Evolutionary conservation across 1,140 invertebrate species (phyloP), one percentile per base, ranked within the genome.

Genomic region (Zaprionus lachaisei): DNA sequence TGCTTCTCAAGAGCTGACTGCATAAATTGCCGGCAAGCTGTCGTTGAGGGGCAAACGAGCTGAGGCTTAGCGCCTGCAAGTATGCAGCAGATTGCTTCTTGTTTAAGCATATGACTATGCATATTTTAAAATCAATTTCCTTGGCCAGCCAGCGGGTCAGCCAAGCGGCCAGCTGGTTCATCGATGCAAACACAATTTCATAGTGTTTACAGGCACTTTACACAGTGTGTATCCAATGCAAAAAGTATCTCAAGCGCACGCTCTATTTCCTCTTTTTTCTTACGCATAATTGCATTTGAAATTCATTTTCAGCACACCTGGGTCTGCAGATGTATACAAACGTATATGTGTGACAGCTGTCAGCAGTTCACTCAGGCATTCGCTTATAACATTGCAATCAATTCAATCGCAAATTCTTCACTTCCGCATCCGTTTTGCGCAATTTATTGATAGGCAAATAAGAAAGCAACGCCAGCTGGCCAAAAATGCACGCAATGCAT

Each of bases 71-170:
- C 72, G 72, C 72, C 60, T 65, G 75, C 24, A 64, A 79, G 73
- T 62, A 68, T 76, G 71, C 47, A 68, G 74, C 71, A 83, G 61
- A 80, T 78, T 84, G 72, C 49, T 57, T 76, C 82, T 70, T 84
- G 84, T 72, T 83, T 57, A 37, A 76, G 85, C 84, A 89, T 80
- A 89, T 84, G 85, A 89, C 84, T 79, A 90, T 90, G 85, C 85
- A 89, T 90, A 89, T 90, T 90, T 85, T 85, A 81, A 70, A 72
- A 85, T 75, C 85, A 89, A 89, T 89, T 90, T 89, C 64, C 74
- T 80, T 56, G 5, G 47, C 9, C 47, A 22, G 9, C 37, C 24
- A 44, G 47, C 37, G 37, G 20, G 6, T 37, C 28, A 64, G 31
- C 17, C 26, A 20, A 5, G 15, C 64, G 22, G 60, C 65, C 54